phyloP scores from a whole-genome alignment of 1,140 invertebrate species.

The Zaprionus africanus region DNA sequence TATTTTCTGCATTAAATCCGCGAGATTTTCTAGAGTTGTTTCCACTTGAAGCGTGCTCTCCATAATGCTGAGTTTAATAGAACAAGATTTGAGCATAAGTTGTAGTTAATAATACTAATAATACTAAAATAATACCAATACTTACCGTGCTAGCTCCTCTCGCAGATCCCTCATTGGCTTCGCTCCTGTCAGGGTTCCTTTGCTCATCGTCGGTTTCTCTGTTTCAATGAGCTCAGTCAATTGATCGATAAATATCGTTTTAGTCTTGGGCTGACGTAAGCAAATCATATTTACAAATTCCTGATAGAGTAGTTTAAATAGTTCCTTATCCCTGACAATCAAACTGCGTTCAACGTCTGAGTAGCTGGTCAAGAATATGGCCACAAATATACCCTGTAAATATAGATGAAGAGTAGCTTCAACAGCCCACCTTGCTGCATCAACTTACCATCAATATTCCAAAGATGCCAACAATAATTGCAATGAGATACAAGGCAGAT shows the following conservation, averaged over 20 bases:
- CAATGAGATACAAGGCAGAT: constrained; percentile 3
- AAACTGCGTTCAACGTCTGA: neutral
- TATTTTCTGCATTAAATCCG: neutral
- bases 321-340: constrained; percentile 1
- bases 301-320: neutral
- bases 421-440: neutral
- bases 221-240: neutral
- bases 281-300: constrained; percentile 1
- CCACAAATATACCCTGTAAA: constrained; percentile 26
- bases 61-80: neutral
- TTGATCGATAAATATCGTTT: neutral
- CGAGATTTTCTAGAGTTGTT: neutral
- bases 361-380: constrained; percentile 22
- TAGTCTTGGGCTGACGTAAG: neutral
- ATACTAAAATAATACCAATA: neutral
- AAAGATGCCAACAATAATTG: neutral
- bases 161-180: neutral
- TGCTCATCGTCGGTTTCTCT: neutral
- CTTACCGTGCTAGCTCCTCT: constrained; percentile 16
- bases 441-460: constrained; percentile 11
- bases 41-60: neutral
- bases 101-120: too few species aligned
- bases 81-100: neutral
- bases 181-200: too few species aligned
- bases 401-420: neutral